A percentile compares a stretch with the other conserved stretches of the same genome.
Conservation (phyloP, 2,113 vertebrate genomes). For the Chrysochloris asiatica region DNA sequence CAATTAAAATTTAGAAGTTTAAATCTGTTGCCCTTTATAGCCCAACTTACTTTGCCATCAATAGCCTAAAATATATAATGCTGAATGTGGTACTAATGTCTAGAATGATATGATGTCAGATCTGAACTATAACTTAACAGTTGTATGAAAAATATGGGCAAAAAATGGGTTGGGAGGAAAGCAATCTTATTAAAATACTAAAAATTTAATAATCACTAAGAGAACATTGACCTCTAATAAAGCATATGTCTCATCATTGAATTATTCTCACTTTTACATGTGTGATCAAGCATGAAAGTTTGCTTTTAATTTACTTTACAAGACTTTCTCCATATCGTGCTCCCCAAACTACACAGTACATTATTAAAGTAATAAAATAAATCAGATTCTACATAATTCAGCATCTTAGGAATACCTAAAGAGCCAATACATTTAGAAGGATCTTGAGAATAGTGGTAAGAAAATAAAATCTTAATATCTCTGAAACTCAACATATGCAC, state of each 20-base stretch:
- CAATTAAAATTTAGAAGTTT: conserved; percentile 23
- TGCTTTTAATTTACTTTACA: conserved; percentile 60
- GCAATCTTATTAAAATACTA: conserved; percentile 59
- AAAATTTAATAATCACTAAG: conserved; percentile 24
- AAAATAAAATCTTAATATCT: conserved; percentile 1
- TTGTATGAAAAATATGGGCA: conserved; percentile 23
- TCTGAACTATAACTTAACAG: conserved; percentile 48
- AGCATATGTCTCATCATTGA: conserved; percentile 62
- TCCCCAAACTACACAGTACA: neutral
- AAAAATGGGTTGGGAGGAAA: conserved; percentile 46
- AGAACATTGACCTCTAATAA: conserved; percentile 36
- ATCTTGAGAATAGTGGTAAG: conserved; percentile 7
- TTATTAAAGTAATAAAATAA: conserved; percentile 63
- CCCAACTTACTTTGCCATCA: neutral
- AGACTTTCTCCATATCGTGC: conserved; percentile 15
- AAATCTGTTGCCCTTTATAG: neutral
- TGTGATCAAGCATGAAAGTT: conserved; percentile 70
- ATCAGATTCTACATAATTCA: conserved; percentile 50
- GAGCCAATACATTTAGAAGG: neutral
- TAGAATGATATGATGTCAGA: neutral
- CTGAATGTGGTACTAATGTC: neutral
- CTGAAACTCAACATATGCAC: neutral
- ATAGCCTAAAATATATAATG: neutral
- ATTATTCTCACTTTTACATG: conserved; percentile 59
- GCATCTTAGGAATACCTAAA: conserved; percentile 38